These are phyloP conservation scores for Platalea minor DNA, from an alignment of 2,797 vertebrate species.

Conservation along the genomic window DNA sequence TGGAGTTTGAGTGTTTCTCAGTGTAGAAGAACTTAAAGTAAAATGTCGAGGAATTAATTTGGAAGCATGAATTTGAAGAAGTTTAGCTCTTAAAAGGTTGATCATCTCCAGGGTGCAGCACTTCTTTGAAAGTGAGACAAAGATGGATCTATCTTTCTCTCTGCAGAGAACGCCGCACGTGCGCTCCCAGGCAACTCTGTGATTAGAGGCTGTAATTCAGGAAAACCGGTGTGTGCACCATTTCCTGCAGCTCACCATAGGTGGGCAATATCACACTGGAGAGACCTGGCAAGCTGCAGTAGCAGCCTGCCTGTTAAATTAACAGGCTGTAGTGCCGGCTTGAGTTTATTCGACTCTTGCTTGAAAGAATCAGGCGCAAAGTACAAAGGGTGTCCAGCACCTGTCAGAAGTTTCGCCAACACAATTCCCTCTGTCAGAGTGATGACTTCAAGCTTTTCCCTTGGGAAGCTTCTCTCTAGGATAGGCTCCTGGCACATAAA, in stretches of 20 bases:
- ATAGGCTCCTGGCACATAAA: background rate
- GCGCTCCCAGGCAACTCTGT: background rate
- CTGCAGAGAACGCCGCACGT: fast-evolving
- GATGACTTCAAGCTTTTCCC: background rate
- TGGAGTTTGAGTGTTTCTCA: background rate
- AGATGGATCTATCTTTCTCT: background rate
- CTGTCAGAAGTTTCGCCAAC: background rate
- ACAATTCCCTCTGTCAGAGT: background rate
- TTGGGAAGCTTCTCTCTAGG: background rate
- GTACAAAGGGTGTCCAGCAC: background rate
- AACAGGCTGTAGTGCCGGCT: background rate
- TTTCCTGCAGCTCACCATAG: background rate
- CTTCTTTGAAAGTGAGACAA: background rate
- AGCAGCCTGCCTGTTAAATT: background rate
- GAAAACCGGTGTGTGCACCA: fast-evolving
- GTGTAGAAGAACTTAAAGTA: background rate
- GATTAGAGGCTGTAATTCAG: background rate
- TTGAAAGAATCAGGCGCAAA: background rate
- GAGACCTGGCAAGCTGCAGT: background rate
- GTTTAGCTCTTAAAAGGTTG: background rate
- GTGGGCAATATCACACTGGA: background rate
- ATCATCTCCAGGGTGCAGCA: background rate
- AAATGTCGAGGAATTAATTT: background rate
- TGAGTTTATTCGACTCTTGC: background rate
- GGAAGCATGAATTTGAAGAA: background rate